phyloP scores from a whole-genome alignment of 2,888 invertebrate species.

The Hemaris fuciformis region DNA sequence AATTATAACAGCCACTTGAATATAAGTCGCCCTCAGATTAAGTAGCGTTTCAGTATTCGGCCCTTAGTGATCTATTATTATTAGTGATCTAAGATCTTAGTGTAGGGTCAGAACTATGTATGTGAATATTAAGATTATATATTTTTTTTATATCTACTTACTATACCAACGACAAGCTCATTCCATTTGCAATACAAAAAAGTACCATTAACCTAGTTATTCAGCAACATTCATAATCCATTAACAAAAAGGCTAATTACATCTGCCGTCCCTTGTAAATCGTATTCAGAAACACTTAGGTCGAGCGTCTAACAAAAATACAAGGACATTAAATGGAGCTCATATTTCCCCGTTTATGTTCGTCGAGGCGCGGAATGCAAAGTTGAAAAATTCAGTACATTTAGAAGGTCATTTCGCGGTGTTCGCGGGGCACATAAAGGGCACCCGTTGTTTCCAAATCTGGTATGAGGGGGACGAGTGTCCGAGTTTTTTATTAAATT shows the following conservation, averaged over 20 bases:
- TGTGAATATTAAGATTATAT: no score
- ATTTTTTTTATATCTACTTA: no score
- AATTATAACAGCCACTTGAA: no score
- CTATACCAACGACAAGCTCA: no score
- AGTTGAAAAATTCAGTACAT: conserved; percentile 28
- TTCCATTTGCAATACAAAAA: not conserved
- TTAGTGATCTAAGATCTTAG: no score
- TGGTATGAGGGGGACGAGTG: not conserved
- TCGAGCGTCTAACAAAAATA: conserved; percentile 6
- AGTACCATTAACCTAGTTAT: not conserved
- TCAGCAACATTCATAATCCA: not conserved
- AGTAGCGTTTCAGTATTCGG: no score
- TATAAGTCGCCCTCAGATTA: no score
- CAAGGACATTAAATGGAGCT: conserved; percentile 6
- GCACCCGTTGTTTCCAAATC: conserved; percentile 24
- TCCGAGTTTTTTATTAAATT: not conserved
- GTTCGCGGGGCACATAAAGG: conserved; percentile 26
- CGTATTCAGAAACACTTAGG: conserved; percentile 5
- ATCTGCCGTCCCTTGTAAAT: conserved; percentile 1
- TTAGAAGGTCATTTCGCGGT: conserved; percentile 33
- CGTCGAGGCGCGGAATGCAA: not conserved
- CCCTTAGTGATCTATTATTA: no score
- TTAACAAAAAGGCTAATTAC: conserved; percentile 4
- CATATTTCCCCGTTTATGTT: not conserved
- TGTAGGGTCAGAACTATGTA: no score